phyloP scores from a whole-genome alignment of 2,797 vertebrate genomes.

The Scolopax rusticola region DNA sequence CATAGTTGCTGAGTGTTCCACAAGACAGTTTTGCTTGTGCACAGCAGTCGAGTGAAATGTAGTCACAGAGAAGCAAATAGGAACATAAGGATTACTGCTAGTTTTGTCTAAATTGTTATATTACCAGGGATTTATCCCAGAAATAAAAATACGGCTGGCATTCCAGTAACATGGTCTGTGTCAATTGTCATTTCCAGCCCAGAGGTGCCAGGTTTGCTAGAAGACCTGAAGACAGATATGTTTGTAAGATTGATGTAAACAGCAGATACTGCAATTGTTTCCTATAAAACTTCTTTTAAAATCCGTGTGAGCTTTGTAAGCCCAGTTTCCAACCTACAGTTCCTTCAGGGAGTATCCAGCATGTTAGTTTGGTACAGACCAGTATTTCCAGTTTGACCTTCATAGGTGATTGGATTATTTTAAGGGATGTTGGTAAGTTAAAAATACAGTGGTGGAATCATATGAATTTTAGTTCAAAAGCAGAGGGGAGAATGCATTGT shows the following conservation, averaged over 20 bases:
- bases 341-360: background rate
- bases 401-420: background rate
- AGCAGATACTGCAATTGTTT: background rate
- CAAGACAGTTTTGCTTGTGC: background rate
- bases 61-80: background rate
- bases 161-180: background rate
- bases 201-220: background rate
- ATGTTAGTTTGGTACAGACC: background rate
- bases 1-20: background rate
- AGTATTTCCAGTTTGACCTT: background rate
- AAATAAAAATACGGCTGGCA: background rate
- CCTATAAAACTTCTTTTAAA: background rate
- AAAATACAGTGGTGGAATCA: background rate
- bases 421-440: background rate
- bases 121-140: background rate
- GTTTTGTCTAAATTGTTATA: background rate
- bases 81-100: background rate
- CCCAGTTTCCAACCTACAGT: background rate
- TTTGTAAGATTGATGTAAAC: background rate
- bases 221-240: background rate
- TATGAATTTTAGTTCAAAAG: background rate
- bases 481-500: background rate
- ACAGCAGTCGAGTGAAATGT: accelerated
- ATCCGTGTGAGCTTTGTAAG: background rate
- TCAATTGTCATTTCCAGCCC: background rate